phyloP scores from a whole-genome alignment of 2,797 vertebrate species.

The Protonibea diacanthus region DNA sequence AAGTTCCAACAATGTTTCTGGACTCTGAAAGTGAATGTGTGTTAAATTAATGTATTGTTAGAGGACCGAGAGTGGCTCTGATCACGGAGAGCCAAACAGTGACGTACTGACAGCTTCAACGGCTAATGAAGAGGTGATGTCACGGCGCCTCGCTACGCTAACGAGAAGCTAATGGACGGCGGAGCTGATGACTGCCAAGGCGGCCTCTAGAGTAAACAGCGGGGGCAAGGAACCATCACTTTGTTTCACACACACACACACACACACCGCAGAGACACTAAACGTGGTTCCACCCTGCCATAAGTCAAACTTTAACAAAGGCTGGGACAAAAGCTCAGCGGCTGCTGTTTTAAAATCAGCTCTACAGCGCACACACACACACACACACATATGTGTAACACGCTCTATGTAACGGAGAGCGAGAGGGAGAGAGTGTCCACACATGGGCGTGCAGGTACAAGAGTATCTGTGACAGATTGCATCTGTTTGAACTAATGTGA shows the following conservation, averaged over 20 bases:
- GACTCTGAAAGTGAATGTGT: slow-evolving; percentile 35
- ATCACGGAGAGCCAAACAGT: slow-evolving; percentile 50
- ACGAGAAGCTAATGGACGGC: slow-evolving; percentile 70
- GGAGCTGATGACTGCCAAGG: slow-evolving; percentile 51
- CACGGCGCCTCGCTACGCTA: slow-evolving; percentile 49
- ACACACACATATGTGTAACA: background rate
- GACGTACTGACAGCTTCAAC: slow-evolving; percentile 46
- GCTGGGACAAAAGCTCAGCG: slow-evolving; percentile 32
- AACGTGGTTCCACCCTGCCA: slow-evolving; percentile 22
- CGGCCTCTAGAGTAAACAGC: slow-evolving; percentile 72
- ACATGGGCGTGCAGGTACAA: slow-evolving; percentile 10
- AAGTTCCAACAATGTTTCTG: slow-evolving; percentile 25
- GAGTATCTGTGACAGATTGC: slow-evolving; percentile 23
- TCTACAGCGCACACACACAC: background rate
- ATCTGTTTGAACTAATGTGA: slow-evolving; percentile 32
- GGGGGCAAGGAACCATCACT: slow-evolving; percentile 80
- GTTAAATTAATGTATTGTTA: slow-evolving; percentile 31
- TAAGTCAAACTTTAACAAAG: slow-evolving; percentile 49
- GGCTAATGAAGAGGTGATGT: slow-evolving; percentile 69
- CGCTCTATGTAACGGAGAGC: background rate
- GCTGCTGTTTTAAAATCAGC: slow-evolving; percentile 61
- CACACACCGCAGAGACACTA: slow-evolving; percentile 26
- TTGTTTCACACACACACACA: slow-evolving; percentile 35
- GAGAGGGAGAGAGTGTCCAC: background rate
- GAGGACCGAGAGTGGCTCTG: slow-evolving; percentile 27